These are phyloP conservation scores for Zapus hudsonius DNA, from an alignment of 2,113 vertebrate genomes.

Conservation along the genomic window DNA sequence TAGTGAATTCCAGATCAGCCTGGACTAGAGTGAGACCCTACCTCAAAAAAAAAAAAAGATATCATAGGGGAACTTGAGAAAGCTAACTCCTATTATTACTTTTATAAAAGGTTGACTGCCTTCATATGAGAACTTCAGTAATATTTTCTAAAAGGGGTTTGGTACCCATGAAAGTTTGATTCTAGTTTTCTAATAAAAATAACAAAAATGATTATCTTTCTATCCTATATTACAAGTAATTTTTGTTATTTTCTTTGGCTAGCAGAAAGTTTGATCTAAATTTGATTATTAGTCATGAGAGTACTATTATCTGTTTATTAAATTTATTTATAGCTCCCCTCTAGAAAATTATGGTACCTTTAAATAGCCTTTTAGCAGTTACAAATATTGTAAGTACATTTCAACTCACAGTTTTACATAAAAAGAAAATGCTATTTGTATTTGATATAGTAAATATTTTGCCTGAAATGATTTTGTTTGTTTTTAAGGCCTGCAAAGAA, in stretches of 20 bases:
- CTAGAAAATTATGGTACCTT: neutral
- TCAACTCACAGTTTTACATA: slow-evolving; percentile 38
- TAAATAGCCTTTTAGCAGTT: neutral
- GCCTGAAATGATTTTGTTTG: slow-evolving; percentile 47
- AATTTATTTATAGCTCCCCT: neutral
- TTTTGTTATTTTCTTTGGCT: slow-evolving; percentile 32
- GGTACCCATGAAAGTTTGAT: slow-evolving; percentile 4
- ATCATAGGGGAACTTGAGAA: no score
- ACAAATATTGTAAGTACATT: neutral
- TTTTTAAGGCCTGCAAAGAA: slow-evolving; percentile 80
- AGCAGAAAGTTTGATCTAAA: neutral
- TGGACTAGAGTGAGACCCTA: no score
- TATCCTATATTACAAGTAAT: neutral
- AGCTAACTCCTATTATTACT: neutral
- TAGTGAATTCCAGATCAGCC: no score
- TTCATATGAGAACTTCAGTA: neutral
- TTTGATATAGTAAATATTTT: slow-evolving; percentile 29
- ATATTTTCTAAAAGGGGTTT: slow-evolving; percentile 16
- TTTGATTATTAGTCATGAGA: neutral
- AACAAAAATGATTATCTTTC: no score
- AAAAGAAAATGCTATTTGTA: neutral
- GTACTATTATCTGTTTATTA: neutral
- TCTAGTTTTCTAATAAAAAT: no score
- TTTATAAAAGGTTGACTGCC: neutral
- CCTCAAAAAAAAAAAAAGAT: no score